Base-by-base conservation (phyloP, 1,140 invertebrate species). In the Ectropis grisescens region DNA sequence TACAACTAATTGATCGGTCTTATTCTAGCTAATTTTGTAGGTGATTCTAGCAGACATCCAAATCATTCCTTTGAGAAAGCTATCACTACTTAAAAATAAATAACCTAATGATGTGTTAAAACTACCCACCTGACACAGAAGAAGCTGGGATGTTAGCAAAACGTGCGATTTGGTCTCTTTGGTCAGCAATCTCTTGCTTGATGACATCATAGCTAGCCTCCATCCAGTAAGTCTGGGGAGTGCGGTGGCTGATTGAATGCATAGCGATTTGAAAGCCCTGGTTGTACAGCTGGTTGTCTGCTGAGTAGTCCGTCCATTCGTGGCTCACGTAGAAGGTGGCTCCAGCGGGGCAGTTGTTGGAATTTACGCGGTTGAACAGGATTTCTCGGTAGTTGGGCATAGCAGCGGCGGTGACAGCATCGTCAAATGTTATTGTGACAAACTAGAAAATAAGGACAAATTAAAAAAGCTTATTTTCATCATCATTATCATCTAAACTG, bases 241-340 rank as follows among this genome's bases (percentile, higher is more conserved):
- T 49, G 33, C 57, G 35, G 42, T 90, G 88, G 11, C 76, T 76
- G 23, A 88, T 85, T 1, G 86, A 88, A 44, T 83, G 90, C 1
- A 89, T 80, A 2, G 86, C 89, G 11, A 92, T 90, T 68, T 92
- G 90, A 35, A 88, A 86, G 0, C 90, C 89, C 2, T 82, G 56
- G 22, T 82, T 75, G 48, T 88, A 88, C 1, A 91, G 61, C 31
- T 90, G 82, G 37, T 89, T 85, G 8, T 90, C 67, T 46, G 83
- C 45, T 5, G 71, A 69, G 45, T 91, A 92, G 64, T 91, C 86
- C 1, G 89, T 90, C 52, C 89, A 90, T 40, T 90, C 88, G 47
- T 91, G 87, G 6, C 85, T 86, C 5, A 90, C 72, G 56, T 87
- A 92, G 66, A 89, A 89, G 0, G 90, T 91, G 10, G 82, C 82